A percentile compares a stretch with the other conserved stretches of the same genome.
Conservation (phyloP, 2,888 invertebrate genomes). For the Xestia ashworthii region DNA sequence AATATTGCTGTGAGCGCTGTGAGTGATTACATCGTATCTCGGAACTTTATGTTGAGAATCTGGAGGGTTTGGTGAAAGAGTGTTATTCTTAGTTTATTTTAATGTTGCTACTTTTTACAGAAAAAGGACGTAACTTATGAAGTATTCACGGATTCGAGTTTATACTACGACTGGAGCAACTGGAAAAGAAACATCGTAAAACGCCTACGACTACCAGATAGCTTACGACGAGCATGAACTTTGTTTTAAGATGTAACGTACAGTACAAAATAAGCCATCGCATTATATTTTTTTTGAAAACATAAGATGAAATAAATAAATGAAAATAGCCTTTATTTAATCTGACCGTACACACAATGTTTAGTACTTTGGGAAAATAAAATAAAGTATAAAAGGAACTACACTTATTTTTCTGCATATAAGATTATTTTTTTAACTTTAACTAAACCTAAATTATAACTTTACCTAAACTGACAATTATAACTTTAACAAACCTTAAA, state of each 20-base stretch:
- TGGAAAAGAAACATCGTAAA: conserved; percentile 65
- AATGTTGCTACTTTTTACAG: conserved; percentile 62
- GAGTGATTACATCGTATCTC: no score
- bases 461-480: no score
- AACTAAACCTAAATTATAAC: no score
- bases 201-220: conserved; percentile 30
- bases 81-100: background rate
- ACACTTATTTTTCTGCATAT: no score
- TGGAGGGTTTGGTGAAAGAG: background rate
- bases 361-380: no score
- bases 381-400: no score
- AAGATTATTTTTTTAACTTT: no score
- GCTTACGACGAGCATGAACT: conserved; percentile 34
- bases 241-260: background rate
- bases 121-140: conserved; percentile 94
- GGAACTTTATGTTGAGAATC: background rate
- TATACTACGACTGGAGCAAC: conserved; percentile 84
- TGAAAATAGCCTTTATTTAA: no score
- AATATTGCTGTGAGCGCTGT: no score
- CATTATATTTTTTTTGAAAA: background rate
- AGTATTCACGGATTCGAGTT: conserved; percentile 93
- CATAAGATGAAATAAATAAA: no score
- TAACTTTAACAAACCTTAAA: no score
- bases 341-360: no score
- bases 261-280: background rate